Base-by-base conservation (phyloP, 2,888 invertebrate genomes). In the Drosophila nr. perissopoda region DNA sequence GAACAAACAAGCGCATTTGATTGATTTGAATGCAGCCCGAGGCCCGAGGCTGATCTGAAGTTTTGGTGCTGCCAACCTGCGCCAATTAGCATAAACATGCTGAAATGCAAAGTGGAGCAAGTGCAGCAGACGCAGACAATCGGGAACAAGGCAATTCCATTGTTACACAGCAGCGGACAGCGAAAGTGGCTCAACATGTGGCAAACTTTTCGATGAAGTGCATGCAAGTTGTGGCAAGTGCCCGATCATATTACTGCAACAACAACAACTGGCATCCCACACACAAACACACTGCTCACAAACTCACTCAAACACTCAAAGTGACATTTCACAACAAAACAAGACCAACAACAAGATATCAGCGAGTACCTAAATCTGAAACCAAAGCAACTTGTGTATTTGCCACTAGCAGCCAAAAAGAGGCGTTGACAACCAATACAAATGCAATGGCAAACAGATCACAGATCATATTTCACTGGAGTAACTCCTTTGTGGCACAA, bases 101-200 rank as follows among this genome's bases (percentile, higher is more conserved):
- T 88, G 83, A 86, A 86, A 82, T 64, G 70, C 85, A 87, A 85
- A 83, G 82, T 86, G 82, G 85, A 86, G 88, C 85, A 88, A 81
- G 82, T 84, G 87, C 77, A 81, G 64, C 58, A 53, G 21, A 27
- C 34, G 33, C 33, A 21, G 56, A 34, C 31, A 53, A 21, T 27
- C 48, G 72, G 66, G 29, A 71, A 83, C 82, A 89, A 88, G 76
- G 80, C 69, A 34, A 49, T 59, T 25, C 56, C 88, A 78, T 83
- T 80, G 87, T 83, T 79, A 40, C 48, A 40, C 48, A 40, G 48
- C 42, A 60, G 49, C 61, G 63, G 42, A 18, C 74, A 82, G 85
- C 81, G 83, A 85, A 88, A 85, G 88, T 85, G 88, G 67, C 63
- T 40, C 57, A 69, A 76, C 79, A 75, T 79, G 70, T 67, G 74